Conservation (phyloP, 1,140 invertebrate genomes). For the Microplitis mediator region DNA sequence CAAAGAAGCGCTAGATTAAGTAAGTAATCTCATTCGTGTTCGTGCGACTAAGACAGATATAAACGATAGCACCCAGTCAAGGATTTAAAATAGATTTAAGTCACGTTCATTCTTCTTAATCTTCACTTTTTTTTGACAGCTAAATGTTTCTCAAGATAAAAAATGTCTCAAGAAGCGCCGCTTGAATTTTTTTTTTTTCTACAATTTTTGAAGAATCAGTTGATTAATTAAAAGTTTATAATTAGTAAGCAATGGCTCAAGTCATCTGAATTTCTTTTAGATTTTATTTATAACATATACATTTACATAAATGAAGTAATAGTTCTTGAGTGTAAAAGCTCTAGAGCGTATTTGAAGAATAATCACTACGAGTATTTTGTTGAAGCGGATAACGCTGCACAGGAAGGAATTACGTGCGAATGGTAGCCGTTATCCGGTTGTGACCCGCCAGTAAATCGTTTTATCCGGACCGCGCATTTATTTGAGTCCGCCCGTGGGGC, state of each 20-base stretch:
- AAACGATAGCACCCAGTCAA: conserved; percentile 40
- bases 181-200: no score
- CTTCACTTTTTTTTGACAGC: conserved; percentile 37
- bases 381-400: conserved; percentile 37
- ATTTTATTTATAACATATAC: no score
- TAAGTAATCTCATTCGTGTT: conserved; percentile 23
- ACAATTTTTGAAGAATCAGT: no score
- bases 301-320: neutral
- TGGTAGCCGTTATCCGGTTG: conserved; percentile 48
- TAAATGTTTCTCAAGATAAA: neutral
- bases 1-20: conserved; percentile 41
- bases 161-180: neutral
- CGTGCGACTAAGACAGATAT: conserved; percentile 32
- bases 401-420: conserved; percentile 50
- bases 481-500: conserved; percentile 45
- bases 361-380: conserved; percentile 8
- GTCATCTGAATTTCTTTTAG: no score
- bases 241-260: no score
- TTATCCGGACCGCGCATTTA: conserved; percentile 50
- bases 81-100: conserved; percentile 45
- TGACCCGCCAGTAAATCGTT: conserved; percentile 49
- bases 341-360: conserved; percentile 1
- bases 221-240: neutral
- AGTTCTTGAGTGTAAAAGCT: neutral
- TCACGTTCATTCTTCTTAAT: conserved; percentile 42